These are phyloP conservation scores for Macaria liturata DNA, from an alignment of 2,888 invertebrate species.

Conservation along the genomic window DNA sequence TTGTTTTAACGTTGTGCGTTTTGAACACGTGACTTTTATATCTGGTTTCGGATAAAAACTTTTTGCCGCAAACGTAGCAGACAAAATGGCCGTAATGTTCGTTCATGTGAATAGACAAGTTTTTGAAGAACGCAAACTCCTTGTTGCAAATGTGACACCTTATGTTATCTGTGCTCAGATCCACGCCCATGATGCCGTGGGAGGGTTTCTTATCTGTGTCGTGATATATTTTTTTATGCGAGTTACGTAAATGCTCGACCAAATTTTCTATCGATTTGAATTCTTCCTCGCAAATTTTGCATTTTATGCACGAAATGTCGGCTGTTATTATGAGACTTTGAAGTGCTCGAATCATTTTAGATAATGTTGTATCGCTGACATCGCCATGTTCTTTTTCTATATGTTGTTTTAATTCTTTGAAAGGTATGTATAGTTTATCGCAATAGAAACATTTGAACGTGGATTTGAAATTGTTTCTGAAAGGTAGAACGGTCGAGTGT, in stretches of 20 bases:
- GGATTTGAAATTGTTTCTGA: constrained; percentile 21
- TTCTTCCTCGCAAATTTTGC: constrained; percentile 33
- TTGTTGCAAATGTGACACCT: constrained; percentile 37
- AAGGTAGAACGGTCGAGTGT: constrained; percentile 18
- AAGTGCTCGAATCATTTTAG: constrained; percentile 30
- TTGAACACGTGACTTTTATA: constrained; percentile 38
- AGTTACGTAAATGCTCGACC: constrained; percentile 33
- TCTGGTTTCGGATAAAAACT: constrained; percentile 39
- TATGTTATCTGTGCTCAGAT: constrained; percentile 35
- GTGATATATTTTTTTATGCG: constrained; percentile 30
- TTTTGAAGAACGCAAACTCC: constrained; percentile 42
- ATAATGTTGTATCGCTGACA: constrained; percentile 22
- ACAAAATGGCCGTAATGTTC: constrained; percentile 52
- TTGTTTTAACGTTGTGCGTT: constrained; percentile 29
- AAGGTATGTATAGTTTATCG: constrained; percentile 29
- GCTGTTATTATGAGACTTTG: constrained; percentile 39
- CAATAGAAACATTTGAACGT: constrained; percentile 37
- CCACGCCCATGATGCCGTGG: constrained; percentile 39
- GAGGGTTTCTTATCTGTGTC: constrained; percentile 29
- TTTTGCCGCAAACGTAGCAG: constrained; percentile 56
- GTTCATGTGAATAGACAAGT: constrained; percentile 52
- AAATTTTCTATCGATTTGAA: constrained; percentile 35
- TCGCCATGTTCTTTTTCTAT: constrained; percentile 14
- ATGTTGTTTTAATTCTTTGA: constrained; percentile 29
- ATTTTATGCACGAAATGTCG: constrained; percentile 38